Conservation (phyloP, 2,113 vertebrate genomes). For the Lutjanus erythropterus region DNA sequence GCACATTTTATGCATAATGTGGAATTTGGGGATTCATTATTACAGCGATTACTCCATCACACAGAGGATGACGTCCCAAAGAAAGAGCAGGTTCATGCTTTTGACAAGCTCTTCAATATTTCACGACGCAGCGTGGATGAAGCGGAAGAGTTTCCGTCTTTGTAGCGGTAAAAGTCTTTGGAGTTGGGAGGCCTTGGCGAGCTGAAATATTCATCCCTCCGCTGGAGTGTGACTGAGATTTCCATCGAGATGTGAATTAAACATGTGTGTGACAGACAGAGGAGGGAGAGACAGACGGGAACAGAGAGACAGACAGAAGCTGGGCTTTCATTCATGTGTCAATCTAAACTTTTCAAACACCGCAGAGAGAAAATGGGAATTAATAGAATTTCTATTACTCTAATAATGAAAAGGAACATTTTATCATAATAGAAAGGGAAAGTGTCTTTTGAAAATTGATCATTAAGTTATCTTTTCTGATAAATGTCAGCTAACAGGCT, state of each 20-base stretch:
- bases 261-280: slow-evolving; percentile 29
- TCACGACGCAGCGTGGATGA: slow-evolving; percentile 13
- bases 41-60: slow-evolving; percentile 31
- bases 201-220: slow-evolving; percentile 40
- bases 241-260: slow-evolving; percentile 30
- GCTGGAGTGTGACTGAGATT: slow-evolving; percentile 39
- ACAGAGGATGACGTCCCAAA: slow-evolving; percentile 4
- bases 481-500: too few species aligned
- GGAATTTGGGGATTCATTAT: slow-evolving; percentile 11
- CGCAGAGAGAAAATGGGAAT: too few species aligned
- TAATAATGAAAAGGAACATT: too few species aligned
- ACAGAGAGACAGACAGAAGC: neutral
- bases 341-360: neutral
- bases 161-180: slow-evolving; percentile 22
- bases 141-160: slow-evolving; percentile 33
- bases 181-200: neutral
- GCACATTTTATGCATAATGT: neutral
- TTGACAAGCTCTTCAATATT: slow-evolving; percentile 53
- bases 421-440: too few species aligned
- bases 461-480: too few species aligned
- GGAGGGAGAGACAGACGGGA: neutral
- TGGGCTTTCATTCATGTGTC: neutral
- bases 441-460: too few species aligned
- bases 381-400: too few species aligned
- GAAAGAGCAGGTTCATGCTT: slow-evolving; percentile 31